Base-by-base conservation (phyloP, 2,888 invertebrate species). In the Mactromeris polynyma region DNA sequence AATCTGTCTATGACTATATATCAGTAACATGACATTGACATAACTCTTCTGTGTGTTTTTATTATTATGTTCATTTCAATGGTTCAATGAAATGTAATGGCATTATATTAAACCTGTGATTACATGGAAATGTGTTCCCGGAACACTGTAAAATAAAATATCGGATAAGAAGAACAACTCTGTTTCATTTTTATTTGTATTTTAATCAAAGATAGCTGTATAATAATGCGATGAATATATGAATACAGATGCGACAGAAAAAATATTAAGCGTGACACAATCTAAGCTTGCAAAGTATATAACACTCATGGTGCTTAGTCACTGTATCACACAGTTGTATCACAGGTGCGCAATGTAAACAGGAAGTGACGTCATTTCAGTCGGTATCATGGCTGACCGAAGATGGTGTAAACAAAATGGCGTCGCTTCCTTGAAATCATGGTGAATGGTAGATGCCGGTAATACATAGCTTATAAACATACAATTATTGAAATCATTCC, bases 341-440 rank as follows among this genome's bases (percentile, higher is more conserved):
- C 92, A 92, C 92, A 92, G 92, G 89, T 85, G 83, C 86, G 85
- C 86, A 87, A 78, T 33, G 46, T 58, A 84, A 51, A 81, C 69
- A 85, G 90, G 88, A 89, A 92, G 83, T 92, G 88, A 90, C 90
- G 91, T 86, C 90, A 93, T 90, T 73, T 89, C 85, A 80, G 64
- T 81, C 92, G 92, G 92, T 90, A 93, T 93, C 93, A 93, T 93
- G 93, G 93, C 93, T 89, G 88, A 93, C 93, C 93, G 91, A 81
- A 88, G 90, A 54, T 91, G 90, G 79, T 33, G 73, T 73, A 82
- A 73, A 54, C 26, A 83, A 85, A 90, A 91, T 91, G 89, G 85
- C 90, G 89, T 91, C 90, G 90, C 85, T 90, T 90, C 89, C 90
- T 84, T 84, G 77, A 89, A 87, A 88, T 88, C 90, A 93, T 90